Evolutionary conservation across 2,888 invertebrate genomes (phyloP).

Genomic region (Coelopa pilipes): DNA sequence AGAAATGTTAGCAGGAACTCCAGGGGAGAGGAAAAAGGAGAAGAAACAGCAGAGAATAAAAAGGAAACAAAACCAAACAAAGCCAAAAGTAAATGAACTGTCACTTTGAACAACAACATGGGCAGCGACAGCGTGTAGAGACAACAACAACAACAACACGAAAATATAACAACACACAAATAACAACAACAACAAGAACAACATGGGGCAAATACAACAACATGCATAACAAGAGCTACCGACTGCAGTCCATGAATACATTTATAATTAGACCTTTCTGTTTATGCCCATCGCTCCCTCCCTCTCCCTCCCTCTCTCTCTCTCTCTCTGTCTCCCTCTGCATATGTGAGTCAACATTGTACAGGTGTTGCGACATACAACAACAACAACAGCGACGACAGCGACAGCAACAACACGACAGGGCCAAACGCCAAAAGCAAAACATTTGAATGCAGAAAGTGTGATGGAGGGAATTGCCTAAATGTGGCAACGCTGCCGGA

Average conservation of each 20-base stretch:
- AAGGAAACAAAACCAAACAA: neutral
- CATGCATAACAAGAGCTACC: neutral
- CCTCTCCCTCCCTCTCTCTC: too few relatives aligned
- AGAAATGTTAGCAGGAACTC: too few relatives aligned
- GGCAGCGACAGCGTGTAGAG: neutral
- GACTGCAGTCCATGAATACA: neutral
- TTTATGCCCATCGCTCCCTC: too few relatives aligned
- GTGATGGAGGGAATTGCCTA: neutral
- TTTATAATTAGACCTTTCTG: neutral
- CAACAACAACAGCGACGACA: neutral
- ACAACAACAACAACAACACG: constrained; percentile 2
- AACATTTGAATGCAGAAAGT: constrained; percentile 10
- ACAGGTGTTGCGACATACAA: constrained; percentile 22
- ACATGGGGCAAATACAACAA: neutral
- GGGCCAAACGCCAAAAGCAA: neutral
- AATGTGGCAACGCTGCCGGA: constrained; percentile 17
- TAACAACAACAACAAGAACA: too few relatives aligned
- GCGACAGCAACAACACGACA: neutral
- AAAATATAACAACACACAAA: too few relatives aligned
- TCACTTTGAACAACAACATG: neutral
- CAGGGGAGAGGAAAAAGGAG: too few relatives aligned
- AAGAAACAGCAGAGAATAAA: neutral
- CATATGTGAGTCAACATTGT: neutral
- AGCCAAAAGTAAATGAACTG: too few relatives aligned
- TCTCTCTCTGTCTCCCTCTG: neutral